Conservation (phyloP, 2,113 vertebrate species). For the Bolborhynchus lineola region DNA sequence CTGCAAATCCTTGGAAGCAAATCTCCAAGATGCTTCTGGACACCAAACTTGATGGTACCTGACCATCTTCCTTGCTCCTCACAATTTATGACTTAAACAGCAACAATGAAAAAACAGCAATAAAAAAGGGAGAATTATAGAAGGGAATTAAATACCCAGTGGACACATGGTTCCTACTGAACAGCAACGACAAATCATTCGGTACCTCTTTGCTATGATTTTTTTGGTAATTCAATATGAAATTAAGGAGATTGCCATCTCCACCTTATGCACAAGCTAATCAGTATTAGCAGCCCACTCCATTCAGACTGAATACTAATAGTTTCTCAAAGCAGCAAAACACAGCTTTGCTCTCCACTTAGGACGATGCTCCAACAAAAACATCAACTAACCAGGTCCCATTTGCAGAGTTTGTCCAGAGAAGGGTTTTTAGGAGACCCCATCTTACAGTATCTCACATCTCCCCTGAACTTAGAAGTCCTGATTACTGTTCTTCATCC, state of each 20-base stretch:
- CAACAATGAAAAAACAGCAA: neutral
- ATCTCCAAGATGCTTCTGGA: neutral
- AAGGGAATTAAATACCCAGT: neutral
- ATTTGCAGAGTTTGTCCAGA: neutral
- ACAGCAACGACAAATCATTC: neutral
- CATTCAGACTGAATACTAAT: neutral
- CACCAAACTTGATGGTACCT: neutral
- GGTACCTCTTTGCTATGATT: neutral
- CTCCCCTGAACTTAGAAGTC: neutral
- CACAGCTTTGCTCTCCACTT: neutral
- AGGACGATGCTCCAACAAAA: neutral
- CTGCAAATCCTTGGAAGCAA: neutral
- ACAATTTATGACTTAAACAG: neutral
- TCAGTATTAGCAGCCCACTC: neutral
- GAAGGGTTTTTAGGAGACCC: neutral
- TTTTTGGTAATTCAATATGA: neutral
- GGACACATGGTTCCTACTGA: neutral
- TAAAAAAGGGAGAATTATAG: neutral
- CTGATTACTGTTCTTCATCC: neutral
- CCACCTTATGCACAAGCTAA: neutral
- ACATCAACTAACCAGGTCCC: neutral
- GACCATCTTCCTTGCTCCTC: neutral
- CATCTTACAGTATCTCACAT: neutral
- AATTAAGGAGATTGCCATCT: neutral
- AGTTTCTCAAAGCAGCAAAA: neutral